Evolutionary conservation across 1,140 invertebrate species (phyloP), one percentile per base, ranked within the genome.

Genomic region (Campoletis sonorensis): DNA sequence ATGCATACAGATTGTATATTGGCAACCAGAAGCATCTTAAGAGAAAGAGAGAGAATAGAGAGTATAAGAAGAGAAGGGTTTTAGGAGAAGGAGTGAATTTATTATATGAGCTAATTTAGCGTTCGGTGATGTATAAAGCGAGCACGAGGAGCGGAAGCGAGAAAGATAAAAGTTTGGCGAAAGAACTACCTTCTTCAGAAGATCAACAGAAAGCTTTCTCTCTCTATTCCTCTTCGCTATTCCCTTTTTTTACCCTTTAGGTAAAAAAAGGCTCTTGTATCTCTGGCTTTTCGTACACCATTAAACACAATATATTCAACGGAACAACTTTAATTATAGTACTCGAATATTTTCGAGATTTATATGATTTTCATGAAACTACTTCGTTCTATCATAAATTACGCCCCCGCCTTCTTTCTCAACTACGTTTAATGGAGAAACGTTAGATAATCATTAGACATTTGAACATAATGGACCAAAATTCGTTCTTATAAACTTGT

Each of bases 91-190:
- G 81, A 84, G 87, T 87, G 87, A 90, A 91, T 92, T 91, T 91
- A 91, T 90, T 88, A 87, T 88, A 86, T 86, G 87, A 88, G 88
- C 89, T 89, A 89, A 89, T 91, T 92, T 91, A 87, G 80, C 81
- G 84, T 81, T 85, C 51, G 64, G 8, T 77, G 81, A 82, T 82
- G 23, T 82, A 82, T 76, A 72, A 58, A 79, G 37, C 81, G 10
- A 26, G 23, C 33, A 54, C n/a, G 23, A 64, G 61, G 27, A 64
- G 49, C 0, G 21, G 61, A 64, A 64, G n/a, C 27, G 45, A 37
- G 45, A 77, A 68, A 37, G 45, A 77, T 68, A 37, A 78, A 30
- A 61, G 16, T 72, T 40, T 45, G 68, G 76, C 75, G 40, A 77
- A 58, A 78, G 76, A 77, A 21, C 70, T 61, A 61, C 26, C 73